Conservation (phyloP, 2,113 vertebrate genomes). For the Brachirus orientalis region DNA sequence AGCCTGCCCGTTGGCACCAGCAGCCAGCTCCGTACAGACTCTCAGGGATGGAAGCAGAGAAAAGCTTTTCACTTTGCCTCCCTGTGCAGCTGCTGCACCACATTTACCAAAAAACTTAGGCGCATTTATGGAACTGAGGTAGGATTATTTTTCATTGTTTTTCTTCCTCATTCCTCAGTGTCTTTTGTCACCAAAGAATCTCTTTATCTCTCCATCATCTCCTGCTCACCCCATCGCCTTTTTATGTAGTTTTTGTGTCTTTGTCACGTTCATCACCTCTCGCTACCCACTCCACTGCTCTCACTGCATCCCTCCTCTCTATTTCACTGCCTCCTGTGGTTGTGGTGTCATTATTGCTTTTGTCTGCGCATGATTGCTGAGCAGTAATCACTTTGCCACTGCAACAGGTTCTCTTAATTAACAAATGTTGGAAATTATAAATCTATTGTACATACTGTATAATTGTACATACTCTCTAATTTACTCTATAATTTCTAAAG, state of each 20-base stretch:
- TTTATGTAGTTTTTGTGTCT: neutral
- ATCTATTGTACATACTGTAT: too few relatives aligned
- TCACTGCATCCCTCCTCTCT: slow-evolving; percentile 18
- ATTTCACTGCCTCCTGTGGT: slow-evolving; percentile 24
- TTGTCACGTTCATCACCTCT: slow-evolving; percentile 13
- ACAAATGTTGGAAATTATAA: neutral
- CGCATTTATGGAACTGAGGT: slow-evolving; percentile 57
- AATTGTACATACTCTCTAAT: too few relatives aligned
- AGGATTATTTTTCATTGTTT: slow-evolving; percentile 42
- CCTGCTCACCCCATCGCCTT: neutral
- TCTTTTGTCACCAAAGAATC: neutral
- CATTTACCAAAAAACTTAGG: slow-evolving; percentile 32
- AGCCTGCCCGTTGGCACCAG: slow-evolving; percentile 54
- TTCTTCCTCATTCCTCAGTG: neutral
- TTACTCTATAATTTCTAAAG: too few relatives aligned
- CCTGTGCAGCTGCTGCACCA: neutral
- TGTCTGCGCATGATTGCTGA: slow-evolving; percentile 1
- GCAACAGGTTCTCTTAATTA: slow-evolving; percentile 48
- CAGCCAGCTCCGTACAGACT: slow-evolving; percentile 26
- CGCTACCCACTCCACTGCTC: too few relatives aligned
- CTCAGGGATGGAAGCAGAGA: slow-evolving; percentile 44
- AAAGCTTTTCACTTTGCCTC: slow-evolving; percentile 10
- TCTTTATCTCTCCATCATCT: neutral
- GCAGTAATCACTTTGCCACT: slow-evolving; percentile 7
- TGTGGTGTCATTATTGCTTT: slow-evolving; percentile 7